Evolutionary conservation across 2,888 invertebrate genomes (phyloP), one percentile per base, ranked within the genome.

Genomic region (Neocrepidodera transversa): DNA sequence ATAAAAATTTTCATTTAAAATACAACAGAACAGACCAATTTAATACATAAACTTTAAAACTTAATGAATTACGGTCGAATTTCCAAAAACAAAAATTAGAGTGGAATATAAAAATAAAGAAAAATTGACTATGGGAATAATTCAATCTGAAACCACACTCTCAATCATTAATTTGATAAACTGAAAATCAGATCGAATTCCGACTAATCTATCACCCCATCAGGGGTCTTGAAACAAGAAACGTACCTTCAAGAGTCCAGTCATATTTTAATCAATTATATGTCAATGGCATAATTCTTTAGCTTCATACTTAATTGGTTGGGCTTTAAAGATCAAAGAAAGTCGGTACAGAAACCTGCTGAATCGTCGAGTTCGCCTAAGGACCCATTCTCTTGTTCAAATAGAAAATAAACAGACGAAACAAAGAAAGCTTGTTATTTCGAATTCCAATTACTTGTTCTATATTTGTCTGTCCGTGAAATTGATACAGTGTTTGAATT

Each of bases 241-340:
- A 54, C 48, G 45, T 49, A 52, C 51, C 56, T 62, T 49, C 51
- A 48, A 55, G 52, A 64, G 62, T 64, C 61, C 68, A 70, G 71
- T 68, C 72, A 66, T 64, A 68, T 68, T 73, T 72, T 73, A 74
- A 74, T 74, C 73, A 74, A 74, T 74, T 72, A 70, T 64, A 71
- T 73, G 74, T 73, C 74, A 74, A 73, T 73, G 68, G 62, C 63
- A 61, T 55, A 61, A 62, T 59, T 66, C 59, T 58, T 61, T 48
- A 62, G 63, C 65, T 64, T 59, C 58, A 61, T 64, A 62, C 65
- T 66, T 64, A 69, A 72, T 68, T 70, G 71, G 71, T 65, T 65
- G 62, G 66, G 71, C 68, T 71, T 65, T 66, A 60, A 60, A 72
- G 72, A 74, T 74, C 73, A 74, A 74, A 74, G 73, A 60, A 64